Conservation (phyloP, 2,888 invertebrate species). For the Augiades crinisus region DNA sequence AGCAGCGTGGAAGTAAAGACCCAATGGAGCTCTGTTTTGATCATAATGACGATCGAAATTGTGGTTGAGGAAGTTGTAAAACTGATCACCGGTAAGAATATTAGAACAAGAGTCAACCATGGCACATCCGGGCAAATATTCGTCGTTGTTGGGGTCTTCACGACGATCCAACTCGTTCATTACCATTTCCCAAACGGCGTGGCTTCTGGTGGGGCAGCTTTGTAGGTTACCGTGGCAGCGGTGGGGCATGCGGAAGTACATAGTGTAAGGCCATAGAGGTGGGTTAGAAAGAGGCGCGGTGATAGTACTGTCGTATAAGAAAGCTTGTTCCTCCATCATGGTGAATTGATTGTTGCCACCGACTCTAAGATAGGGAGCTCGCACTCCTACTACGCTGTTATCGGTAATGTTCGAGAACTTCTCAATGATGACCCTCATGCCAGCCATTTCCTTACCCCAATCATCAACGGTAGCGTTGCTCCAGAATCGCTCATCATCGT, state of each 20-base stretch:
- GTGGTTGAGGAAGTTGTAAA: conserved; percentile 96
- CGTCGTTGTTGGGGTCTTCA: conserved; percentile 94
- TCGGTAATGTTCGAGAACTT: conserved; percentile 95
- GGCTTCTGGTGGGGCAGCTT: conserved; percentile 94
- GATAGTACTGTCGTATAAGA: conserved; percentile 97
- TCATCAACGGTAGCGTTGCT: conserved; percentile 95
- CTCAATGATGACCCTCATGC: conserved; percentile 94
- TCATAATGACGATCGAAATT: conserved; percentile 96
- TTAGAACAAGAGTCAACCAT: conserved; percentile 98
- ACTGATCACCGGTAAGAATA: conserved; percentile 94
- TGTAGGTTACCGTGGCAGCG: conserved; percentile 96
- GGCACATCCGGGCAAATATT: conserved; percentile 94
- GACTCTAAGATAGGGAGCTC: conserved; percentile 94
- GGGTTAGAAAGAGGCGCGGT: conserved; percentile 95
- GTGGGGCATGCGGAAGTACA: conserved; percentile 98
- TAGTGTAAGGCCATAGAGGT: conserved; percentile 98
- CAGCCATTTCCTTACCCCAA: conserved; percentile 98
- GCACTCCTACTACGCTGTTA: conserved; percentile 94
- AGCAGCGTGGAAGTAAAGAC: conserved; percentile 96
- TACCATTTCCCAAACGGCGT: conserved; percentile 98
- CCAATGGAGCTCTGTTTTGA: conserved; percentile 93
- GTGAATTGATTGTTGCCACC: conserved; percentile 98
- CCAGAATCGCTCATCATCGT: conserved; percentile 96
- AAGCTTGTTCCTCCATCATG: conserved; percentile 98
- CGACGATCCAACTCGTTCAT: conserved; percentile 96